Conservation (phyloP, 2,888 invertebrate genomes). For the Metalampra italica region DNA sequence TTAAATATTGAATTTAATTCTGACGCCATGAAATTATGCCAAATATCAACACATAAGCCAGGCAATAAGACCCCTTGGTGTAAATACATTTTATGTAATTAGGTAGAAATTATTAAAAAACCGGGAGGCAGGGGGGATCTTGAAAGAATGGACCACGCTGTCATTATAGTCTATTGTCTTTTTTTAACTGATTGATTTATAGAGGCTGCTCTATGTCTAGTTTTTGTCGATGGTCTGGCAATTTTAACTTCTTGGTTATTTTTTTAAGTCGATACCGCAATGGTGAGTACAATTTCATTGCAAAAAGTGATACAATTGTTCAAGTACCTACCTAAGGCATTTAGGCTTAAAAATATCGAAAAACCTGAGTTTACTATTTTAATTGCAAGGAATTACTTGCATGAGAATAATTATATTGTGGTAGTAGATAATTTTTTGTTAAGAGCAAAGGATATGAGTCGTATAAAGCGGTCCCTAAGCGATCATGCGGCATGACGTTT, state of each 20-base stretch:
- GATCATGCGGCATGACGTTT: no score
- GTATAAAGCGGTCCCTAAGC: no score
- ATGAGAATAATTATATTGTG: no score
- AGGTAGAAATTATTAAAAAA: conserved; percentile 10
- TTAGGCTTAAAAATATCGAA: no score
- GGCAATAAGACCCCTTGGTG: conserved; percentile 24
- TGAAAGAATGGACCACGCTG: conserved; percentile 17
- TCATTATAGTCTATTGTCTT: conserved; percentile 16
- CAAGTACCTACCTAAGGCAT: no score
- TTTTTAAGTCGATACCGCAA: background rate
- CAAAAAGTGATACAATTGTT: no score
- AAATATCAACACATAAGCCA: conserved; percentile 33
- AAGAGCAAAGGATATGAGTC: no score
- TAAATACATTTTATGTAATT: conserved; percentile 23
- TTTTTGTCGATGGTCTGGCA: conserved; percentile 22
- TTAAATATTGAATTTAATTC: conserved; percentile 46
- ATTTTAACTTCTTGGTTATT: background rate
- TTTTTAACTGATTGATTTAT: conserved; percentile 15
- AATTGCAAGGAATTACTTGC: no score
- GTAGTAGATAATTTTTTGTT: background rate
- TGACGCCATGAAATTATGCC: conserved; percentile 27
- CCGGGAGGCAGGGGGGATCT: conserved; percentile 19
- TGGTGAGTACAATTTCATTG: background rate
- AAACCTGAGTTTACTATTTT: no score
- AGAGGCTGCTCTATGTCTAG: conserved; percentile 17